These are phyloP conservation scores for Mustela nigripes DNA, from an alignment of 2,113 vertebrate species.

Conservation along the genomic window DNA sequence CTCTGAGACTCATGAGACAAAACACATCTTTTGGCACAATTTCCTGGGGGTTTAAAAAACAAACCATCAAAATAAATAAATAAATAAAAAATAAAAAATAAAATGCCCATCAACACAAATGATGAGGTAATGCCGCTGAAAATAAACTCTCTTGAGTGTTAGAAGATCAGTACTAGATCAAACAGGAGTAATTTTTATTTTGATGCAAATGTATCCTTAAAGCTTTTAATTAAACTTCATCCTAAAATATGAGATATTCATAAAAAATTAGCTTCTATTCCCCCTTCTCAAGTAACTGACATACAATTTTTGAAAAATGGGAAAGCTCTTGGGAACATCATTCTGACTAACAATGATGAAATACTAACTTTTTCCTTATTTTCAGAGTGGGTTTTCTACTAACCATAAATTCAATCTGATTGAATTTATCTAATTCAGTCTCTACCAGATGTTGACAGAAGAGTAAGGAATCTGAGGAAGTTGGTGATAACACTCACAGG, in stretches of 20 bases:
- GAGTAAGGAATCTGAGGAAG: slow-evolving; percentile 53
- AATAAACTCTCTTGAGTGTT: slow-evolving; percentile 63
- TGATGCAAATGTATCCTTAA: slow-evolving; percentile 64
- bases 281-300: slow-evolving; percentile 3
- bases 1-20: slow-evolving; percentile 50
- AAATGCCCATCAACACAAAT: slow-evolving; percentile 47
- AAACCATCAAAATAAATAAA: slow-evolving; percentile 52
- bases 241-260: slow-evolving; percentile 53
- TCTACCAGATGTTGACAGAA: slow-evolving; percentile 34
- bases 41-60: slow-evolving; percentile 50
- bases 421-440: background rate
- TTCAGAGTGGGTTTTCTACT: slow-evolving; percentile 7
- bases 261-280: slow-evolving; percentile 53
- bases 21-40: slow-evolving; percentile 69
- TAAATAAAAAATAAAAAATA: too few species aligned
- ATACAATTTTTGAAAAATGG: background rate
- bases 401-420: background rate
- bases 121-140: slow-evolving; percentile 66
- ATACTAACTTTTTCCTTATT: slow-evolving; percentile 1
- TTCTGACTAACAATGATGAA: slow-evolving; percentile 25
- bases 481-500: background rate
- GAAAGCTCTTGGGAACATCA: slow-evolving; percentile 2
- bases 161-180: slow-evolving; percentile 66
- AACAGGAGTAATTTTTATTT: slow-evolving; percentile 74
- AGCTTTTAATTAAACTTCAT: slow-evolving; percentile 35